Conservation (phyloP, 2,888 invertebrate species). For the Argyresthia albistria region DNA sequence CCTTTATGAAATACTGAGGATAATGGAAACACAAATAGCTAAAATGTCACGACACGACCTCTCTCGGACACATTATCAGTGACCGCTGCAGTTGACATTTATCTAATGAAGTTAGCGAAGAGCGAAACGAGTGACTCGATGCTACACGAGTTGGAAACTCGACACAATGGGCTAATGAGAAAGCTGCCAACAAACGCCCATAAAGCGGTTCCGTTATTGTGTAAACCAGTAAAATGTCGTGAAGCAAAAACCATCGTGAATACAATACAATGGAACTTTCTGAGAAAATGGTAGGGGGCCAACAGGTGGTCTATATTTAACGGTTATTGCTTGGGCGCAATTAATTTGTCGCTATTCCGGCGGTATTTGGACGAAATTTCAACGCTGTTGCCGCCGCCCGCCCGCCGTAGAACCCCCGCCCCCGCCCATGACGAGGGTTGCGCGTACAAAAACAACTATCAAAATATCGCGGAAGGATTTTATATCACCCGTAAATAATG, state of each 20-base stretch:
- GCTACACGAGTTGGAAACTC: too few species aligned
- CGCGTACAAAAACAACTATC: not conserved
- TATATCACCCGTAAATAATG: too few species aligned
- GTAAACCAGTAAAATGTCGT: not conserved
- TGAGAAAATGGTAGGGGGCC: not conserved
- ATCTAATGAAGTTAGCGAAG: too few species aligned
- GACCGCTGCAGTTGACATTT: too few species aligned
- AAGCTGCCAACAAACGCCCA: not conserved
- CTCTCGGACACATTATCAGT: too few species aligned
- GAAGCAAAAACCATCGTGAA: not conserved
- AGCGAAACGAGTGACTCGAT: too few species aligned
- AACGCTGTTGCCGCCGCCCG: not conserved
- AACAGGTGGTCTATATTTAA: slow-evolving; percentile 54
- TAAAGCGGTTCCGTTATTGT: not conserved
- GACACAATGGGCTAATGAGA: not conserved
- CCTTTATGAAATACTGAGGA: too few species aligned
- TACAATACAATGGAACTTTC: not conserved
- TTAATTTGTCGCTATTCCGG: slow-evolving; percentile 30
- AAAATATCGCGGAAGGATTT: not conserved
- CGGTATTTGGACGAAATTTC: not conserved
- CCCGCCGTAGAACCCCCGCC: too few species aligned
- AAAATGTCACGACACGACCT: too few species aligned
- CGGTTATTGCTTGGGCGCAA: slow-evolving; percentile 39
- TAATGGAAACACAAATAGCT: too few species aligned
- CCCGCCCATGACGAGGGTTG: not conserved